These are phyloP conservation scores for Dicroscelio sp. DNA, from an alignment of 2,888 invertebrate genomes.

Conservation along the genomic window DNA sequence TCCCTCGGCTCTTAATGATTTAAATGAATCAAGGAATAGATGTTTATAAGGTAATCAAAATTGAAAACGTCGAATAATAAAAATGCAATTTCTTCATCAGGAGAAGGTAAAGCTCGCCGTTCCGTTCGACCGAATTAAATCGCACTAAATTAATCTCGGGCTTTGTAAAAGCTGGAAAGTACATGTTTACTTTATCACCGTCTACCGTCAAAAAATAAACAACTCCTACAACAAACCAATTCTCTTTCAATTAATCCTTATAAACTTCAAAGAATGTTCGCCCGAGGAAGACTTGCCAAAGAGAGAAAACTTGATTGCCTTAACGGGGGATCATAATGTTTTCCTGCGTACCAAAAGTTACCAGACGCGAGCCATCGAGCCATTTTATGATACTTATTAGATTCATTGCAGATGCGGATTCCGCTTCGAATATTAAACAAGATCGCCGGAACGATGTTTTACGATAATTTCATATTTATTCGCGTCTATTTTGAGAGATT, in stretches of 20 bases:
- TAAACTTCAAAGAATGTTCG: conserved; percentile 62
- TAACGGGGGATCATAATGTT: conserved; percentile 49
- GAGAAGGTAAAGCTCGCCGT: too few species aligned
- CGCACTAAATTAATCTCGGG: conserved; percentile 31
- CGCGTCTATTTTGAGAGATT: not conserved
- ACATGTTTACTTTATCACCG: conserved; percentile 28
- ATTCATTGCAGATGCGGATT: conserved; percentile 40
- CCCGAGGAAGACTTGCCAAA: too few species aligned
- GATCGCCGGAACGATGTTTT: not conserved
- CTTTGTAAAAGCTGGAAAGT: too few species aligned
- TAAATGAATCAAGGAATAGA: too few species aligned
- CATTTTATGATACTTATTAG: conserved; percentile 48
- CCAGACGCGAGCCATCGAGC: conserved; percentile 9
- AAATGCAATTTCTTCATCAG: too few species aligned
- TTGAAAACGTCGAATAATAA: too few species aligned
- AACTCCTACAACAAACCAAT: conserved; percentile 58
- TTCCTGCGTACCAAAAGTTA: conserved; percentile 21
- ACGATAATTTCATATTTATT: conserved; percentile 26
- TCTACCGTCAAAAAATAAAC: conserved; percentile 43
- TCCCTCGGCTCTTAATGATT: too few species aligned
- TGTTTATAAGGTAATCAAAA: too few species aligned
- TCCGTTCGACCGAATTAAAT: not conserved
- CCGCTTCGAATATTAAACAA: conserved; percentile 15
- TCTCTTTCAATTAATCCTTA: conserved; percentile 59
- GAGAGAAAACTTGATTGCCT: conserved; percentile 48